A percentile compares a stretch with the other conserved stretches of the same genome.
phyloP scores from a whole-genome alignment of 2,797 vertebrate genomes.

The Gobio occitaniae region DNA sequence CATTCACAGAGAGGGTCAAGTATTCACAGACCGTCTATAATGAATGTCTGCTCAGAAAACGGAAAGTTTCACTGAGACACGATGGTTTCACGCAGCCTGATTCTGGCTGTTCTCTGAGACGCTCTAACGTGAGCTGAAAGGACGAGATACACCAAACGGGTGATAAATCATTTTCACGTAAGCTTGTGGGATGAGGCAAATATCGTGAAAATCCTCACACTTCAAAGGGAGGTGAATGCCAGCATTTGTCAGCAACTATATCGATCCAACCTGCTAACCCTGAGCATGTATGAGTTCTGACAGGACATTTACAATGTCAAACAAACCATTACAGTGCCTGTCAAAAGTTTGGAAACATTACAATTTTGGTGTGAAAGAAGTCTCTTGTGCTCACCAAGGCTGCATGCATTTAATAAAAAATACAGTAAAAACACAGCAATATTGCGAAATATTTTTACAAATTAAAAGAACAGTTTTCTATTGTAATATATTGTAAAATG shows the following conservation, averaged over 20 bases:
- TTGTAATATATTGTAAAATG: not conserved
- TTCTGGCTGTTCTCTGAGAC: not conserved
- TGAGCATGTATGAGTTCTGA: not conserved
- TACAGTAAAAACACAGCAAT: no score
- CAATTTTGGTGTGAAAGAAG: not conserved
- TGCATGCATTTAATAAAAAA: no score
- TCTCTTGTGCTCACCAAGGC: not conserved
- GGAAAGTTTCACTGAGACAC: constrained; percentile 1
- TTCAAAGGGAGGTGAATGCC: constrained; percentile 24
- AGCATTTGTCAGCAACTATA: not conserved
- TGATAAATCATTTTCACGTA: constrained; percentile 26
- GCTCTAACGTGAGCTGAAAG: not conserved
- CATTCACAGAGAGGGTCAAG: constrained; percentile 40
- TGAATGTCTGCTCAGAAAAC: constrained; percentile 21
- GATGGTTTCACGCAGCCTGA: not conserved
- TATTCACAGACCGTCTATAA: constrained; percentile 33
- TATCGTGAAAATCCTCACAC: constrained; percentile 26
- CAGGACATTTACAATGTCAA: not conserved
- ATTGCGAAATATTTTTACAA: no score
- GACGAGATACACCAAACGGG: not conserved
- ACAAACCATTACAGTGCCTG: not conserved
- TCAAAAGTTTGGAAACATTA: not conserved
- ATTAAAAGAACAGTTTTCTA: not conserved
- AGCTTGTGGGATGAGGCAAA: constrained; percentile 18
- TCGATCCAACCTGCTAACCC: constrained; percentile 21